These are phyloP conservation scores for Temnothorax ravouxi DNA, from an alignment of 2,888 invertebrate species.

Conservation along the genomic window DNA sequence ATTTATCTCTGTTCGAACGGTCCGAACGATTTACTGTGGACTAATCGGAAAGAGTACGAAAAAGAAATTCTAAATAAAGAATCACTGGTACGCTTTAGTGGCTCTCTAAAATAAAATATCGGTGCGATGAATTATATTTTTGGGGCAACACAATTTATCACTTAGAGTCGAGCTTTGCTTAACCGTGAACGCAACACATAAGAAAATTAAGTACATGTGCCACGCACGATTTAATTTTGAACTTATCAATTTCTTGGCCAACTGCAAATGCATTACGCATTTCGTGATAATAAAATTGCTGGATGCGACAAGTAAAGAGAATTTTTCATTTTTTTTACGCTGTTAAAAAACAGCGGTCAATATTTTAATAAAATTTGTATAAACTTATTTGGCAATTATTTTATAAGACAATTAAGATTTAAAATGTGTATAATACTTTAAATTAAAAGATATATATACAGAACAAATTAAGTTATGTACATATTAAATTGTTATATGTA, in stretches of 20 bases:
- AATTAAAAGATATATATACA: background rate
- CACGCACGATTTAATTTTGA: background rate
- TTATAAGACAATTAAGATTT: background rate
- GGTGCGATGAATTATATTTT: constrained; percentile 50
- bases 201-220: background rate
- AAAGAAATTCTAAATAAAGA: constrained; percentile 40
- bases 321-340: background rate
- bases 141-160: constrained; percentile 34
- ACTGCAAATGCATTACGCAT: background rate
- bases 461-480: background rate
- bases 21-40: constrained; percentile 6
- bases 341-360: background rate
- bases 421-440: background rate
- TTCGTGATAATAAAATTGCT: background rate
- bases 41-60: constrained; percentile 25
- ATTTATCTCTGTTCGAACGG: constrained; percentile 23
- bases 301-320: no score
- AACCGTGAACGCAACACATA: background rate
- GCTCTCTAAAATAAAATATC: constrained; percentile 17
- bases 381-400: background rate
- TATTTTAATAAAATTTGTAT: constrained; percentile 5
- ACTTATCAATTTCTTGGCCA: background rate
- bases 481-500: background rate
- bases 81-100: constrained; percentile 16
- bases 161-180: constrained; percentile 27